Base-by-base conservation (phyloP, 35 echinoderm and acorn worm species). In the Strongylocentrotus purpuratus region DNA sequence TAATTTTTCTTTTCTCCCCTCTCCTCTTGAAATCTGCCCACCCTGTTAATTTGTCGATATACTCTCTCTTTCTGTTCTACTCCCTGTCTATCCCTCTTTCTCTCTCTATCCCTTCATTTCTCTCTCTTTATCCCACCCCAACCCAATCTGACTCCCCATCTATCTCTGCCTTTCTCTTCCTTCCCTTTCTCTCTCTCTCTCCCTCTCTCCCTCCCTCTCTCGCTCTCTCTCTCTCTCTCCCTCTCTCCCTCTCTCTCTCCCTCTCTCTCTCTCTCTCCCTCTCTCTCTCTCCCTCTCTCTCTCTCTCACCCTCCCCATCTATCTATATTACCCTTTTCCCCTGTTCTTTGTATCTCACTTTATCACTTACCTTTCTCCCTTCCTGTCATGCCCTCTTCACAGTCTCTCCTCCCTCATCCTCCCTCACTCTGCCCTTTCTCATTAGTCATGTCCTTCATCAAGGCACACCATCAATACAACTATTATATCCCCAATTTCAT, bases 281-380 rank as follows among this genome's bases (percentile, higher is more conserved):
- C 46, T 8, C 41, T 47, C 91, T 9, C 10, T 47, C 41, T 93
- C 41, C 47, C 9, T 35, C 33, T 35, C 33, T 87, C 22, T 87
- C 20, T 87, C 2, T 87, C 33, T 87, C 86, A 2, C 31, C 86
- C 46, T 95, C 31, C 85, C 85, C 65, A 85, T 46, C 60, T 94
- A 5, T 11, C 31, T 17, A 0, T 45, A 31, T 93, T 22, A 15
- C 46, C 48, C 5, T 32, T 96, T 96, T 71, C 48, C 86, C 95
- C 70, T 94, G 33, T 96, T 94, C 33, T 94, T 45, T 31, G 33
- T 95, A 52, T 91, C 33, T 45, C 33, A n/a, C 87, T 33, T 89
- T 33, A 33, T 46, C n/a, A 15, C 32, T 46, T 33, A 17, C 33
- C 14, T 33, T 59, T 46, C 87, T 89, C 87, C 87, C 87, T 89